phyloP scores from a whole-genome alignment of 2,113 vertebrate genomes.

The Geothlypis trichas region DNA sequence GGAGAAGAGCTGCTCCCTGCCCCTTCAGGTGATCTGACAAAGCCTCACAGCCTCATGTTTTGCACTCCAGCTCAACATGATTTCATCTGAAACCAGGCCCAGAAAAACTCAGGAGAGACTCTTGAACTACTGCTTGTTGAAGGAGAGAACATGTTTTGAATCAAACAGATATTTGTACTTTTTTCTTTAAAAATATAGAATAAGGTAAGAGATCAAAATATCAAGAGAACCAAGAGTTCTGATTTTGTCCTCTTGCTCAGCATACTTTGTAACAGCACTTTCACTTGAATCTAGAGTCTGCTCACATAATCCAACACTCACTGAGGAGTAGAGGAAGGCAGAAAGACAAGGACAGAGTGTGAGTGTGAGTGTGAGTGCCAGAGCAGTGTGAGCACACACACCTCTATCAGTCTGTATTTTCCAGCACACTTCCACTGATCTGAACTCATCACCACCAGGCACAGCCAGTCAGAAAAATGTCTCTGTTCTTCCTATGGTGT shows the following conservation, averaged over 20 bases:
- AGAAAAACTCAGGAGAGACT: neutral
- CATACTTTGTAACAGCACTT: neutral
- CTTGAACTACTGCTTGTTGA: neutral
- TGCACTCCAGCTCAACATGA: neutral
- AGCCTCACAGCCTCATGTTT: neutral
- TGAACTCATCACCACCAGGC: neutral
- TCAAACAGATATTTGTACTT: neutral
- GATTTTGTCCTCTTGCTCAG: neutral
- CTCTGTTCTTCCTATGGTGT: neutral
- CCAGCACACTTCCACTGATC: neutral
- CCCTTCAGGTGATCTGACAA: neutral
- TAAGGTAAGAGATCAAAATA: neutral
- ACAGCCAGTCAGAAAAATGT: neutral
- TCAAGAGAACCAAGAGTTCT: neutral
- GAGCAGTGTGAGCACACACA: neutral
- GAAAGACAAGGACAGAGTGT: constrained; percentile 19
- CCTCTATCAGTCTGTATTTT: neutral
- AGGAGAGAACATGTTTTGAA: neutral
- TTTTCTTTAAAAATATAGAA: neutral
- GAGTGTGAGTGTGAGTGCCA: neutral
- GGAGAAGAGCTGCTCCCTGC: neutral
- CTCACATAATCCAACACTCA: constrained; percentile 3
- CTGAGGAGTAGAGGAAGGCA: neutral
- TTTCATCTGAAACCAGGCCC: neutral
- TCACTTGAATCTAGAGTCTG: neutral